phyloP scores from a whole-genome alignment of 2,113 vertebrate species.

The Psephotus haematonotus region DNA sequence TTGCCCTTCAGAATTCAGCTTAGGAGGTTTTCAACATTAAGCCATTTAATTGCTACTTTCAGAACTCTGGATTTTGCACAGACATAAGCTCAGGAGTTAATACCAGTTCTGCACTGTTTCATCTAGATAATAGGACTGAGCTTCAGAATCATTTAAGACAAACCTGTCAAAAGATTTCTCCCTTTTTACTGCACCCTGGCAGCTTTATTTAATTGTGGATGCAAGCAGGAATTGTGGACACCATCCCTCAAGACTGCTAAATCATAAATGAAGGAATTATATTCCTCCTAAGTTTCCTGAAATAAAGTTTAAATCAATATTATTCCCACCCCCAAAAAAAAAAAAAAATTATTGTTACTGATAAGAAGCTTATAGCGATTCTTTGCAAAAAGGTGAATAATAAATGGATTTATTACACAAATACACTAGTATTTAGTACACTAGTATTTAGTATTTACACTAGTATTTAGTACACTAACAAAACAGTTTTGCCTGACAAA shows the following conservation, averaged over 20 bases:
- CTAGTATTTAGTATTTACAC: too few relatives aligned
- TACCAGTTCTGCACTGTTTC: conserved; percentile 37
- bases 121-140: conserved; percentile 53
- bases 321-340: background rate
- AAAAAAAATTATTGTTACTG: background rate
- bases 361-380: background rate
- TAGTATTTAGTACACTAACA: background rate
- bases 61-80: conserved; percentile 36
- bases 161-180: background rate
- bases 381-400: background rate
- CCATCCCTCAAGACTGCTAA: background rate
- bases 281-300: background rate
- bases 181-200: background rate
- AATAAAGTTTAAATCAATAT: background rate
- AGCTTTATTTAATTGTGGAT: conserved; percentile 41
- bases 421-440: too few relatives aligned
- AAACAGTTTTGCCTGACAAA: background rate
- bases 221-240: background rate
- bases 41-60: conserved; percentile 62
- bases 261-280: background rate
- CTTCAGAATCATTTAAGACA: conserved; percentile 55
- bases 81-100: conserved; percentile 54
- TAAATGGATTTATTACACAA: background rate
- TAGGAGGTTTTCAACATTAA: conserved; percentile 55
- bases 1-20: conserved; percentile 57